A percentile compares a stretch with the other conserved stretches of the same genome.
Conservation (phyloP, 1,140 invertebrate species). For the Helicoverpa armigera region DNA sequence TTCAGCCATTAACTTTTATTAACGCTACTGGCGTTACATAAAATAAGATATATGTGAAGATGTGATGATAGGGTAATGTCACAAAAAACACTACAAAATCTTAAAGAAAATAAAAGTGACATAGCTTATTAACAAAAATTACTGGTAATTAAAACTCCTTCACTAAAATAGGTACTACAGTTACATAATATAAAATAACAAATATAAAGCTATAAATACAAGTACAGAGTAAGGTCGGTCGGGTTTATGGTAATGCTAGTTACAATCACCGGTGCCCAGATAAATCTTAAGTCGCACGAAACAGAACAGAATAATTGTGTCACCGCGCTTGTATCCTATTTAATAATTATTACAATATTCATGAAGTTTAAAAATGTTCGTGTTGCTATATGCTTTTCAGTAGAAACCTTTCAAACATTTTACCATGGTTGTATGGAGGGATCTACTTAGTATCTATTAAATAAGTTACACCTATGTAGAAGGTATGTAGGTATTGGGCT, state of each 20-base stretch:
- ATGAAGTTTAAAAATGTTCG: slow-evolving; percentile 19
- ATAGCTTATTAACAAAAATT: too few relatives aligned
- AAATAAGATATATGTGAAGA: too few relatives aligned
- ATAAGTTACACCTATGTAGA: too few relatives aligned
- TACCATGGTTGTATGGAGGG: too few relatives aligned
- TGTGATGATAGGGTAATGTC: too few relatives aligned
- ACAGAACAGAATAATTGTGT: slow-evolving; percentile 48
- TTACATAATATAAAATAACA: slow-evolving; percentile 27
- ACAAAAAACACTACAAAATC: too few relatives aligned
- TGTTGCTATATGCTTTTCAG: slow-evolving; percentile 4
- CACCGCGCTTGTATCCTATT: slow-evolving; percentile 43
- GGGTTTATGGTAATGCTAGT: slow-evolving; percentile 56
- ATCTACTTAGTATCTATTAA: too few relatives aligned
- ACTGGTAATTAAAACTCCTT: slow-evolving; percentile 1
- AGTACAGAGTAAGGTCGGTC: slow-evolving; percentile 55
- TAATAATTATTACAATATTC: slow-evolving; percentile 32
- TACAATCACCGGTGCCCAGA: slow-evolving; percentile 56
- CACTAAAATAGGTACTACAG: not conserved
- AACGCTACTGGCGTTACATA: too few relatives aligned
- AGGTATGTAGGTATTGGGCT: too few relatives aligned
- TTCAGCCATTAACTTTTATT: too few relatives aligned
- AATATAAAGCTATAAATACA: slow-evolving; percentile 18
- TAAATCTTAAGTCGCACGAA: slow-evolving; percentile 56
- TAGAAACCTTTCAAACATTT: not conserved
- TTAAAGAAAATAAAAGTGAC: too few relatives aligned